phyloP scores from a whole-genome alignment of 2,113 vertebrate species.

The Psephotus haematonotus region DNA sequence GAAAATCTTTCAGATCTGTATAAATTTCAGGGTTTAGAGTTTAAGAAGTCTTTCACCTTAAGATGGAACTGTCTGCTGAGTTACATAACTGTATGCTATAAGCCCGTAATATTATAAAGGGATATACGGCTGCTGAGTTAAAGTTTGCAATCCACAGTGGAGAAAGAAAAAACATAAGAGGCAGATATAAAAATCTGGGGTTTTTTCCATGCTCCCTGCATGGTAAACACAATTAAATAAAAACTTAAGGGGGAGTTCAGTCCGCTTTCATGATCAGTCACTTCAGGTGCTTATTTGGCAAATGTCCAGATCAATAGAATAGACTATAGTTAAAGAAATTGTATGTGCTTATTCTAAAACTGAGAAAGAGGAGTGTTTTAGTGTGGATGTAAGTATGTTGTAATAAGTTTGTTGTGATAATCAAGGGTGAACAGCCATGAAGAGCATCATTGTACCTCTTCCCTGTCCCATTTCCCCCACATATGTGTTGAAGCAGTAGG shows the following conservation, averaged over 20 bases:
- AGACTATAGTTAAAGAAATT: background rate
- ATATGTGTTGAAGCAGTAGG: background rate
- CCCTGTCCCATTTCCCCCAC: accelerated
- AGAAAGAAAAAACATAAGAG: background rate
- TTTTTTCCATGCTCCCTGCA: background rate
- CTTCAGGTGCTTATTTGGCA: background rate
- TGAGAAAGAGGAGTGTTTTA: background rate
- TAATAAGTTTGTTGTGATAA: background rate
- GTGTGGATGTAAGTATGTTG: background rate
- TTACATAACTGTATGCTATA: background rate
- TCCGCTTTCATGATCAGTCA: background rate
- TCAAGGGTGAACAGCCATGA: background rate
- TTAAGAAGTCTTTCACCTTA: background rate
- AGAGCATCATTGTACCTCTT: background rate
- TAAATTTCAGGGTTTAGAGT: background rate
- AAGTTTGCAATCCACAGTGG: background rate
- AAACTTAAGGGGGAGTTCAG: background rate
- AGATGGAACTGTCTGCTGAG: background rate
- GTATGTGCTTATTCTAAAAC: background rate
- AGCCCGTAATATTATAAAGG: background rate
- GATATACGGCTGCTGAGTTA: background rate
- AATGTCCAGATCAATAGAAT: background rate
- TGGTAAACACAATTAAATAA: background rate
- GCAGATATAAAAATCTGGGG: background rate
- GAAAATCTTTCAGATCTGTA: background rate